A percentile compares a stretch with the other conserved stretches of the same genome.
phyloP scores from a whole-genome alignment of 2,797 vertebrate species.

The Anas bernieri region DNA sequence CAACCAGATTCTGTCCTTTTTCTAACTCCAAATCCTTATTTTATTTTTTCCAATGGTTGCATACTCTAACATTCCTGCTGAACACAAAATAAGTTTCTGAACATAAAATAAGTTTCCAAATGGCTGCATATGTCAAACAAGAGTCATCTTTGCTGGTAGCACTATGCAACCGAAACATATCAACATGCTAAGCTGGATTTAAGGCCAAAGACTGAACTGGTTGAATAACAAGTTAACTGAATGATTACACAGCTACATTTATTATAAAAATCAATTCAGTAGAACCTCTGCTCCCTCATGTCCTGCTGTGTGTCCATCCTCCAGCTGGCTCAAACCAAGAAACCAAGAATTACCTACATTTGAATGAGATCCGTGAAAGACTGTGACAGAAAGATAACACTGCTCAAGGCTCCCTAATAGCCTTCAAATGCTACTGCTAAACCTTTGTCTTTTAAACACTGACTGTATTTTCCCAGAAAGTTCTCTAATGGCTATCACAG shows the following conservation, averaged over 20 bases:
- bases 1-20: conserved; percentile 65
- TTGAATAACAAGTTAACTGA: conserved; percentile 48
- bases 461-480: neutral
- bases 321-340: neutral
- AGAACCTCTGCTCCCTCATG: neutral
- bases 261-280: neutral
- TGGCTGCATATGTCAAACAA: conserved; percentile 64
- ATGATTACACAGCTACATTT: neutral
- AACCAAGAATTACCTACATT: neutral
- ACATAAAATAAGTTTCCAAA: conserved; percentile 60
- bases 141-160: neutral
- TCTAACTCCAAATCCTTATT: conserved; percentile 73
- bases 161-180: conserved; percentile 19
- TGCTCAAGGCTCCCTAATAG: neutral
- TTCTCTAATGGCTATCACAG: neutral
- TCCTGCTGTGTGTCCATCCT: neutral
- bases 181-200: conserved; percentile 56
- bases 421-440: neutral
- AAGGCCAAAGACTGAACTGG: conserved; percentile 18
- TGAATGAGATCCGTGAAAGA: neutral
- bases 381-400: neutral
- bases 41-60: conserved; percentile 40
- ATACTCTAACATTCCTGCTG: conserved; percentile 27
- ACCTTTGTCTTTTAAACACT: neutral
- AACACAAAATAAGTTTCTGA: conserved; percentile 57